These are phyloP conservation scores for Scatophagus argus DNA, from an alignment of 2,113 vertebrate genomes.

Conservation along the genomic window DNA sequence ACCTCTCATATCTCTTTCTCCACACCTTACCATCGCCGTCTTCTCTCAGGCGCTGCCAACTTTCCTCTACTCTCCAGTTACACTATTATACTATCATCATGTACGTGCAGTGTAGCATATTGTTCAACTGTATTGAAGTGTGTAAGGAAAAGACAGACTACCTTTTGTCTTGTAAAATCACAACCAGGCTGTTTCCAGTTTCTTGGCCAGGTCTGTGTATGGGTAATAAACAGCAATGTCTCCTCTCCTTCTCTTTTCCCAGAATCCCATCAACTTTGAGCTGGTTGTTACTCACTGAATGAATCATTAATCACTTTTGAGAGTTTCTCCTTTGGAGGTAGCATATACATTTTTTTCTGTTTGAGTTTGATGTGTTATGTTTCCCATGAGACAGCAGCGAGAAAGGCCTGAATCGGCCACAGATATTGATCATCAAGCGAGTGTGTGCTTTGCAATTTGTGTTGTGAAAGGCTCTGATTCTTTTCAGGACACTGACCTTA, in stretches of 20 bases:
- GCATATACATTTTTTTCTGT: constrained; percentile 31
- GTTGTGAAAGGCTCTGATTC: constrained; percentile 54
- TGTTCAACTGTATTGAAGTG: constrained; percentile 59
- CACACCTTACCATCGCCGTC: constrained; percentile 20
- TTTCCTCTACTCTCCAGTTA: constrained; percentile 40
- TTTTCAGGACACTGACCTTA: constrained; percentile 42
- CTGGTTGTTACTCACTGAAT: constrained; percentile 38
- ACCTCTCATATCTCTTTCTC: constrained; percentile 50
- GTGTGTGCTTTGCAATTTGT: constrained; percentile 31
- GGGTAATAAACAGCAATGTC: constrained; percentile 67
- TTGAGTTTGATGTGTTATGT: constrained; percentile 33
- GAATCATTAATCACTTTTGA: constrained; percentile 60
- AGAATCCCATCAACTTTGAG: constrained; percentile 52
- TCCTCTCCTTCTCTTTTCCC: constrained; percentile 55
- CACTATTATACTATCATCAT: constrained; percentile 66
- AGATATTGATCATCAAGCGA: constrained; percentile 44
- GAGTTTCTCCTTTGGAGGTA: constrained; percentile 31
- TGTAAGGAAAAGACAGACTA: constrained; percentile 72
- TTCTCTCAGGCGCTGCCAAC: constrained; percentile 28
- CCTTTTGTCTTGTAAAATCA: constrained; percentile 82
- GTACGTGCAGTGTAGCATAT: constrained; percentile 46
- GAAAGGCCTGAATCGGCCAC: constrained; percentile 38
- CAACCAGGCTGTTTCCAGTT: constrained; percentile 77
- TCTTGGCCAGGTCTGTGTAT: constrained; percentile 57
- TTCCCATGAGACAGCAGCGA: constrained; percentile 34